Base-by-base conservation (phyloP, 2,113 vertebrate species). In the Lota lota region DNA sequence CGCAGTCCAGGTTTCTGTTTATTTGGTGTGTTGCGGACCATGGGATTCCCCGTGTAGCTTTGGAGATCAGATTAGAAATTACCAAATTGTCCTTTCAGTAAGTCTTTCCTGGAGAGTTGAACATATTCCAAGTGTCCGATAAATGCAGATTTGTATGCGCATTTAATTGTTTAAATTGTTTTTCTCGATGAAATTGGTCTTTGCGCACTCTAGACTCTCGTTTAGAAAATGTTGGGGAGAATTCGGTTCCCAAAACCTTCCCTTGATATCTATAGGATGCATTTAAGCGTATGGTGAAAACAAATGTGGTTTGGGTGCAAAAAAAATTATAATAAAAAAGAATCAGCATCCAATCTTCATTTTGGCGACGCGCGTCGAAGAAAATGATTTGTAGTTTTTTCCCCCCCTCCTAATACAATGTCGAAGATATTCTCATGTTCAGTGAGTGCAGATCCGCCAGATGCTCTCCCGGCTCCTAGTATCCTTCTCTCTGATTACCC, bases 321-420 rank as follows among this genome's bases (percentile, higher is more conserved):
- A 60, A 19, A 60, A 21, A 28, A 21, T 12, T 21, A 58, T 8
- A 12, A 22, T 19, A 58, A 19, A 11, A 59, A 20, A 22, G 56
- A 77, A 79, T 85, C 77, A 87, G 76, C 61, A 83, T 85, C 79
- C 87, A 76, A 86, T 88, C 83, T 79, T 83, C 59, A 56, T 70
- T 79, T 80, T 67, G 77, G 76, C 66, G 78, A 79, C 76, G 83
- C 83, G 86, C 85, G 82, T 84, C 81, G 66, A 86, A 79, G 72
- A 68, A 36, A 79, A 51, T 68, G 53, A 54, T 71, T 73, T 58
- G 24, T 63, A 61, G 28, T 66, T 62, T 74, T 64, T 64, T 57
- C 24, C 36, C 22, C 60, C 40, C 63, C 63, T 72, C 18, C 83
- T 40, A 78, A 40, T 67, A 66, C 57, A 76, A 70, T 53, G 69